These are phyloP conservation scores for Syngnathus rostellatus DNA, from an alignment of 2,797 vertebrate genomes.

Conservation along the genomic window DNA sequence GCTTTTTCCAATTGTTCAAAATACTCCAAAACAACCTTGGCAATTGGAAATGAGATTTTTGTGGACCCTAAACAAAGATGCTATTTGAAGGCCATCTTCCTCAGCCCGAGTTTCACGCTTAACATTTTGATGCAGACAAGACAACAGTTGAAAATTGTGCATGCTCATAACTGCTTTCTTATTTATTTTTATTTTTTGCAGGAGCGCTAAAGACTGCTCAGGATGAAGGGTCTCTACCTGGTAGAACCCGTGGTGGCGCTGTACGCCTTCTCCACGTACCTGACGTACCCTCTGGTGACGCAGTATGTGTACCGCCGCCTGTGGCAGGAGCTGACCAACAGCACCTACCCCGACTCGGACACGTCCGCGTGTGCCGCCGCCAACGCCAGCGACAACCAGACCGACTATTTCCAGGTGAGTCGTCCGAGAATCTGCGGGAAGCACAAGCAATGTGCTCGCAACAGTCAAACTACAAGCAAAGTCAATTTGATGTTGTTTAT, in stretches of 20 bases:
- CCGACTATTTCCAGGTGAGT: slow-evolving; percentile 50
- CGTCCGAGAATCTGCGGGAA: background rate
- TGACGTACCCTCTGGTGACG: slow-evolving; percentile 71
- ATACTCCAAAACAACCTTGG: too few species aligned
- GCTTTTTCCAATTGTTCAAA: too few species aligned
- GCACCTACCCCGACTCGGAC: slow-evolving; percentile 57
- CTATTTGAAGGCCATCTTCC: too few species aligned
- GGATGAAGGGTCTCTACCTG: slow-evolving; percentile 75
- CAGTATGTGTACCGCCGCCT: slow-evolving; percentile 86
- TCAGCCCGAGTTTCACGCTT: too few species aligned
- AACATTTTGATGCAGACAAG: too few species aligned
- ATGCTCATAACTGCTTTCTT: background rate
- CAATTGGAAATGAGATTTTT: too few species aligned
- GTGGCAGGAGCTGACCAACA: slow-evolving; percentile 79
- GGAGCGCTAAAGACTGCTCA: slow-evolving; percentile 8
- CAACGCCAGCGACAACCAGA: slow-evolving; percentile 45
- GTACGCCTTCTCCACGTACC: slow-evolving; percentile 73
- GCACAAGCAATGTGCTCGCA: background rate
- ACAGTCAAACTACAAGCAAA: background rate
- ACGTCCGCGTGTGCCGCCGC: slow-evolving; percentile 60
- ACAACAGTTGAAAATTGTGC: background rate
- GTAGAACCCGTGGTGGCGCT: slow-evolving; percentile 84
- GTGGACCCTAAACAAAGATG: too few species aligned
- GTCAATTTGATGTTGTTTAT: too few species aligned
- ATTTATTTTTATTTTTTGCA: background rate